Evolutionary conservation across 2,888 invertebrate species (phyloP), one percentile per base, ranked within the genome.

Genomic region (Podotricha telesiphe): DNA sequence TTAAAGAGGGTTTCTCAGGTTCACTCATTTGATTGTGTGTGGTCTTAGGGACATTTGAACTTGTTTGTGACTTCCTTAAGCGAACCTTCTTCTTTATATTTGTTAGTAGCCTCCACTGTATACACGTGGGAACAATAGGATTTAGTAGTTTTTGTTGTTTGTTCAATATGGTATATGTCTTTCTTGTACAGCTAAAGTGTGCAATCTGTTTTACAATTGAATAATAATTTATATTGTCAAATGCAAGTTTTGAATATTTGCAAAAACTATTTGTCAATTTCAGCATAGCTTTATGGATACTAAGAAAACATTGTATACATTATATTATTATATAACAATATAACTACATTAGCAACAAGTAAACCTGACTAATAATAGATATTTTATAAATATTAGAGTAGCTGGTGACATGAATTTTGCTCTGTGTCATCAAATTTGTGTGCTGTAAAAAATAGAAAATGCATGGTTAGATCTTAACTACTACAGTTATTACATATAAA

Each of bases 181-280:
- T 83, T 75, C 80, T 78, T 77, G 78, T 80, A 78, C 77, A 78
- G 82, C 79, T 83, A 73, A 86, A 81, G 76, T 84, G 77, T 74
- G 82, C 77, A 69, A 80, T 81, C 68, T 78, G 80, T 78, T 82
- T 86, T 76, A 86, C 84, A 84, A 85, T 70, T 75, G 79, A 82
- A 79, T 76, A 78, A 75, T 73, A 72, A 73, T 74, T 76, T 74
- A 82, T 71, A 79, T 80, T 84, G 75, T 87, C 84, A 86, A 80
- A 85, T 82, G 83, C 82, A 74, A 87, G 79, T 76, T 80, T 85
- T 76, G 89, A 81, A 81, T 82, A 90, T 91, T 88, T 91, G 88
- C 80, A 90, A 89, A 88, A 89, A 87, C 88, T 91, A 79, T 86
- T 84, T 78, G 87, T 89, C 84, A 89, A 85, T 88, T 89, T 90